Conservation (phyloP, 2,888 invertebrate species). For the Pristionchus exspectatus region DNA sequence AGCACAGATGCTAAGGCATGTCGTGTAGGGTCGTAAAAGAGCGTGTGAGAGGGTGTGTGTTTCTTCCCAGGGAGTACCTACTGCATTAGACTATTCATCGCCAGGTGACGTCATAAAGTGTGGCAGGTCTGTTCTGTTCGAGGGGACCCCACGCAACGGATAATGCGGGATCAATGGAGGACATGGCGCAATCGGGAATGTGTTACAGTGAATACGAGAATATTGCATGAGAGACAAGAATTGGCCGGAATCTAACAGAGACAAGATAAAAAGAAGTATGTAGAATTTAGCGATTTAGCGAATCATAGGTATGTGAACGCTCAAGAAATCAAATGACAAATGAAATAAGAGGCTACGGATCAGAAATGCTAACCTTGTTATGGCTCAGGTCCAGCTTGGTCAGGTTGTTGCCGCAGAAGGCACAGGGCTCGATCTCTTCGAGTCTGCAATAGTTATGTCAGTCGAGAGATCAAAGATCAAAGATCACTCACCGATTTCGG, state of each 20-base stretch:
- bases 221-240: too few species aligned
- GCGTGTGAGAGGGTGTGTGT: not conserved
- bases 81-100: too few species aligned
- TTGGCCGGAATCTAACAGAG: too few species aligned
- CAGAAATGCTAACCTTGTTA: conserved; percentile 69
- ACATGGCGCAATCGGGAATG: not conserved
- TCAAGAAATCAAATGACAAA: too few species aligned
- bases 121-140: not conserved
- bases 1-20: not conserved
- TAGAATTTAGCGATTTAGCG: too few species aligned
- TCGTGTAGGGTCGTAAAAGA: conserved; percentile 22
- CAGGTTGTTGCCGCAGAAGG: conserved; percentile 76
- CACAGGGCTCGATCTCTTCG: conserved; percentile 66
- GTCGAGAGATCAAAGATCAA: not conserved
- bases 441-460: not conserved
- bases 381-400: conserved; percentile 69
- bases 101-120: not conserved
- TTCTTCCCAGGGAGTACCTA: not conserved
- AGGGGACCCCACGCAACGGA: not conserved
- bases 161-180: not conserved
- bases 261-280: too few species aligned
- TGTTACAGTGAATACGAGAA: not conserved
- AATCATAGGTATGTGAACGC: too few species aligned
- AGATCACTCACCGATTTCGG: conserved; percentile 60
- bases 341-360: too few species aligned